Percentiles rank a stretch among this genome's conserved stretches.
Conservation (phyloP, 2,113 vertebrate species). For the Prunella himalayana region DNA sequence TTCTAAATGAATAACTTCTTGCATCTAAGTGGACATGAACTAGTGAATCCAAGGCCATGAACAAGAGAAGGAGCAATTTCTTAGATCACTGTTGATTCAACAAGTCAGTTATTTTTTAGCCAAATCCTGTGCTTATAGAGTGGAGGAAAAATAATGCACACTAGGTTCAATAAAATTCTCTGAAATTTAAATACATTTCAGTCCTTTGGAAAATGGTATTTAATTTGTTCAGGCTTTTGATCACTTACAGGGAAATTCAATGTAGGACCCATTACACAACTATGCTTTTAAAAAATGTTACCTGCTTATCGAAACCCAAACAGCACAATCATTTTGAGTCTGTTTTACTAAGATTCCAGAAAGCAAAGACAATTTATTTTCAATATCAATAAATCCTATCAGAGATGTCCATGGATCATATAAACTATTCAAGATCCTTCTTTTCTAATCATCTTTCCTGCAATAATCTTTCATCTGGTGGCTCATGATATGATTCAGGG, state of each 20-base stretch:
- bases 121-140: not conserved
- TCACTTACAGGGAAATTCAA: not conserved
- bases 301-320: not conserved
- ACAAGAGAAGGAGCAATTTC: not conserved
- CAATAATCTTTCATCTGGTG: slow-evolving; percentile 68
- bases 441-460: slow-evolving; percentile 48
- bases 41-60: not conserved
- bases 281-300: not conserved
- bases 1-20: not conserved
- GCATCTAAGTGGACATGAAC: not conserved
- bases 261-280: not conserved
- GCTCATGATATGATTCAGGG: slow-evolving; percentile 45
- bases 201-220: not conserved
- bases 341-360: slow-evolving; percentile 19
- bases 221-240: not conserved
- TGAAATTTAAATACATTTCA: not conserved
- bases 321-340: not conserved
- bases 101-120: not conserved
- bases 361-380: slow-evolving; percentile 45
- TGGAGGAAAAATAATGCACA: not conserved
- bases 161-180: not conserved
- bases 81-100: not conserved
- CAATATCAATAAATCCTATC: slow-evolving; percentile 44
- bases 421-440: slow-evolving; percentile 53
- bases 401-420: not conserved